These are phyloP conservation scores for Syritta pipiens DNA, from an alignment of 2,888 invertebrate species.

Conservation along the genomic window DNA sequence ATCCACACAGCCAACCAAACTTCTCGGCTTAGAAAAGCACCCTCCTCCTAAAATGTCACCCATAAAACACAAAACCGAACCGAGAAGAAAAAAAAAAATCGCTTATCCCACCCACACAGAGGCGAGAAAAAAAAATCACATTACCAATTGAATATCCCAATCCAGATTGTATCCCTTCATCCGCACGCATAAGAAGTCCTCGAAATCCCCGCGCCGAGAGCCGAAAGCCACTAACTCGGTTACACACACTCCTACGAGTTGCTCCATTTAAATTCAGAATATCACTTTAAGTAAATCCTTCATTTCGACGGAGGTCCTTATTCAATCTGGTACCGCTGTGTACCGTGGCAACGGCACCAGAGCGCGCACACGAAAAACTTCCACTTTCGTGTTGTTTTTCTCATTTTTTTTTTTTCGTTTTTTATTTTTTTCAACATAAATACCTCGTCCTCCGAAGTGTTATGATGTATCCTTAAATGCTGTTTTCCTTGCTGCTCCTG, in stretches of 20 bases:
- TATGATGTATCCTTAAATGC: slow-evolving; percentile 64
- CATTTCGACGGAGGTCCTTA: slow-evolving; percentile 63
- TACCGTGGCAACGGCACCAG: not conserved
- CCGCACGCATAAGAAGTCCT: slow-evolving; percentile 41
- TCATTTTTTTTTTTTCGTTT: too few species aligned
- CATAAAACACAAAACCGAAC: not conserved
- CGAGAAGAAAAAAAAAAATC: not conserved
- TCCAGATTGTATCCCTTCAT: slow-evolving; percentile 38
- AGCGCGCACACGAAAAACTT: not conserved
- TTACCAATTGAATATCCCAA: slow-evolving; percentile 56
- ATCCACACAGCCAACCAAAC: slow-evolving; percentile 6
- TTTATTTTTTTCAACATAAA: slow-evolving; percentile 44
- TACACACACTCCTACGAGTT: slow-evolving; percentile 6
- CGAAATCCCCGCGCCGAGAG: slow-evolving; percentile 22
- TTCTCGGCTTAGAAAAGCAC: not conserved
- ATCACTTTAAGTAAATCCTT: slow-evolving; percentile 67
- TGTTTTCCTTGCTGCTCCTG: slow-evolving; percentile 49
- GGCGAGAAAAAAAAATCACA: slow-evolving; percentile 1
- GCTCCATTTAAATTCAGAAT: slow-evolving; percentile 54
- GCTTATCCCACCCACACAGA: not conserved
- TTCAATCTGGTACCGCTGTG: slow-evolving; percentile 56
- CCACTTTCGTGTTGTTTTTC: slow-evolving; percentile 27
- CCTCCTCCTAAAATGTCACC: not conserved
- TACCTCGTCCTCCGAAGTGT: slow-evolving; percentile 46
- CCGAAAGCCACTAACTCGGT: slow-evolving; percentile 37